Conservation (phyloP, 2,888 invertebrate genomes). For the Metacarcinus magister region DNA sequence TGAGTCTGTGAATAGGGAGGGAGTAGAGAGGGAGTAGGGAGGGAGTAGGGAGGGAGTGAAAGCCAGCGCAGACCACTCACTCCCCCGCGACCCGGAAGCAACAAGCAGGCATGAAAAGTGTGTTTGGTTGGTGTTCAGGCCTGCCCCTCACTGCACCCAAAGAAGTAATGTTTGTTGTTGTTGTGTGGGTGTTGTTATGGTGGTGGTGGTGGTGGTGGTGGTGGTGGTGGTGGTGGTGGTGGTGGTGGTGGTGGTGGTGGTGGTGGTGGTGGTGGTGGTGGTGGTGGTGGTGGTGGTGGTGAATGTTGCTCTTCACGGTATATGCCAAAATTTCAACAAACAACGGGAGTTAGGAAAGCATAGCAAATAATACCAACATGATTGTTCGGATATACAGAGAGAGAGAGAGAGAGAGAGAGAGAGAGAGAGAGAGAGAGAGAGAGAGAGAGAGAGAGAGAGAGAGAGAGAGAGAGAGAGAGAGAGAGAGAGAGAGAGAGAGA, state of each 20-base stretch:
- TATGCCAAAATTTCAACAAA: neutral
- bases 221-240: neutral
- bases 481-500: neutral
- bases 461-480: neutral
- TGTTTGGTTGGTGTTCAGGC: neutral
- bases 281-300: neutral
- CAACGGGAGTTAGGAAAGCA: neutral
- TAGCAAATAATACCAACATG: neutral
- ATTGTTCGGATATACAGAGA: neutral
- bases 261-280: neutral
- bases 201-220: neutral
- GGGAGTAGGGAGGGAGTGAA: neutral
- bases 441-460: too few species aligned
- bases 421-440: neutral
- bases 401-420: neutral
- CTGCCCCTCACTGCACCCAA: neutral
- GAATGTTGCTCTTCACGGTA: neutral
- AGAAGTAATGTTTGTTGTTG: neutral
- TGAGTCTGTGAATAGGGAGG: neutral
- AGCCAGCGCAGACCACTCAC: neutral
- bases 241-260: too few species aligned
- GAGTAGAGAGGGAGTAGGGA: neutral
- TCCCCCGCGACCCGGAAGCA: slow-evolving; percentile 2
- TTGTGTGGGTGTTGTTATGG: neutral
- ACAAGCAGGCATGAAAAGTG: neutral